A percentile compares a stretch with the other conserved stretches of the same genome.
Evolutionary conservation across 2,888 invertebrate genomes (phyloP).

Genomic region (Plutella xylostella): DNA sequence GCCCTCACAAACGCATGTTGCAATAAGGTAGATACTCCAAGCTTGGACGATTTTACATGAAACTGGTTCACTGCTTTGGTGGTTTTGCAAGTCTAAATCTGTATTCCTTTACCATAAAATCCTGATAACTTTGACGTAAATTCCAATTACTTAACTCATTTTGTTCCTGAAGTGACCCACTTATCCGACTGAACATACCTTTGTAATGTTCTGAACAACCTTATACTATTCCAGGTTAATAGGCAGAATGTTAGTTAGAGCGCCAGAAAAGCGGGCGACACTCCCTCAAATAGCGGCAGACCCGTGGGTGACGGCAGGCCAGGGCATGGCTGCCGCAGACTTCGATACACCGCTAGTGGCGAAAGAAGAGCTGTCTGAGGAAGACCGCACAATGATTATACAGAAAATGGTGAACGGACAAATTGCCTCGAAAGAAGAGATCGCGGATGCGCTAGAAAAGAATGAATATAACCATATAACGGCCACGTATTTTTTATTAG

Average conservation of each 20-base stretch:
- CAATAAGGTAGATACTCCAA: too few relatives aligned
- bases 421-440: constrained; percentile 94
- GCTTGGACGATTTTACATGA: too few relatives aligned
- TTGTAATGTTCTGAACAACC: too few relatives aligned
- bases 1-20: too few relatives aligned
- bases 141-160: not conserved
- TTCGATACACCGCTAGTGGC: constrained; percentile 85
- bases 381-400: constrained; percentile 91
- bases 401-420: constrained; percentile 97
- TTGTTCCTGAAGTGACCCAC: too few relatives aligned
- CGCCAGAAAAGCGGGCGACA: constrained; percentile 91
- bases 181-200: too few relatives aligned
- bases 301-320: constrained; percentile 81
- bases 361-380: constrained; percentile 89
- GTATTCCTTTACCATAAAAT: too few relatives aligned
- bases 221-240: constrained; percentile 80
- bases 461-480: constrained; percentile 99
- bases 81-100: too few relatives aligned
- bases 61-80: too few relatives aligned
- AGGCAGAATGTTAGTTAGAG: constrained; percentile 91
- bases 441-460: constrained; percentile 91
- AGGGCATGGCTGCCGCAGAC: constrained; percentile 65
- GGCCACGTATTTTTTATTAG: constrained; percentile 96
- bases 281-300: constrained; percentile 89
- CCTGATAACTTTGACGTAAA: not conserved